Base-by-base conservation (phyloP, 2,888 invertebrate species). In the Ischnus inquisitorius region DNA sequence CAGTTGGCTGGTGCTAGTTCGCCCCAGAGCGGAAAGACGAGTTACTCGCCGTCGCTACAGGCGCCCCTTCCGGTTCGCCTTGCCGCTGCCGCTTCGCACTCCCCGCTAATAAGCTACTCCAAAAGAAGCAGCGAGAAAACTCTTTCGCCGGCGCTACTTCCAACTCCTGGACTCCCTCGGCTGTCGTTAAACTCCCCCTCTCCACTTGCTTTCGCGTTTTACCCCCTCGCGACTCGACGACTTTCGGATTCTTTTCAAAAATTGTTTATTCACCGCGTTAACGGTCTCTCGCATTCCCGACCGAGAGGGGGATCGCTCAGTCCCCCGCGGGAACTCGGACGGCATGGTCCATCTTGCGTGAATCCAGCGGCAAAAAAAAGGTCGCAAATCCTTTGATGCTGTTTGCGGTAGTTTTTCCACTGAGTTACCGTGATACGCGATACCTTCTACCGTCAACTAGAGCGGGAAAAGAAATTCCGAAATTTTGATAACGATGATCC, bases 121-220 rank as follows among this genome's bases (percentile, higher is more conserved):
- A 74, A 79, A 79, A 72, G 76, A 28, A 28, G 22, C 25, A 46
- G 79, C 77, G n/a, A 39, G 65, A 34, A 19, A 62, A 62, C 79
- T 51, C 77, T 72, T 76, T 76, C 39, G 34, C 60, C 57, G 62
- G 41, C 48, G 67, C 41, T 69, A 64, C 41, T 39, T 60, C 43
- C 51, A 54, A 43, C 65, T 76, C 71, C 54, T 54, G 16, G 25
- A 39, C 65, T 79, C 76, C 76, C 76, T 39, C n/a, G 77, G 72
- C 83, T 83, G 83, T 80, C 83, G 83, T 85, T 83, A 83, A 83
- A n/a, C n/a, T n/a, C n/a, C n/a, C 80, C 72, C 77, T 60, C 60
- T 34, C 34, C 34, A 8, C 41, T 28, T 43, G 22, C 57, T 51
- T 10, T 57, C 4, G 19, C 22, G 19, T 34, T 19, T 48, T 43